Conservation (phyloP, 2,113 vertebrate species). For the Pao palembangensis region DNA sequence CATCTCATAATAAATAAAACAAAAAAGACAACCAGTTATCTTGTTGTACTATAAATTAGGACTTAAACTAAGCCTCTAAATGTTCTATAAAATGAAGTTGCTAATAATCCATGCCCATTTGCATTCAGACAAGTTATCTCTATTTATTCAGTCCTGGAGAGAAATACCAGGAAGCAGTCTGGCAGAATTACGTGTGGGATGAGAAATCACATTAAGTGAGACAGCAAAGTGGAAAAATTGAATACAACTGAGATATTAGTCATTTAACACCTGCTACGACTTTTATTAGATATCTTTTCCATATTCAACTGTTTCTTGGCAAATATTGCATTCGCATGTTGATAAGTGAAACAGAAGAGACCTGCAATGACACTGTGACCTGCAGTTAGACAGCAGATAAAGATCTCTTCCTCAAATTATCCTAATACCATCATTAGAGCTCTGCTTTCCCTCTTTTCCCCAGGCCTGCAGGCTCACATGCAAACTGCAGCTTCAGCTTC, state of each 20-base stretch:
- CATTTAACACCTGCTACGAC: too few relatives aligned
- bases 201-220: background rate
- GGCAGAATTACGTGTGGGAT: background rate
- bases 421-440: constrained; percentile 51
- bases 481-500: constrained; percentile 49
- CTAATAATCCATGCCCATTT: background rate
- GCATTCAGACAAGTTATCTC: constrained; percentile 1
- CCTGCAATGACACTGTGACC: background rate
- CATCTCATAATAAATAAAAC: too few relatives aligned
- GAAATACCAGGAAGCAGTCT: background rate
- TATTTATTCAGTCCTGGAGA: background rate
- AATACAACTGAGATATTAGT: background rate
- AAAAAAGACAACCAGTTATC: too few relatives aligned
- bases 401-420: constrained; percentile 45
- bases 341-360: background rate
- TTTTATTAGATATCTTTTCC: background rate
- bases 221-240: background rate
- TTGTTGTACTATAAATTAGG: too few relatives aligned
- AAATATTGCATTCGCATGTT: background rate
- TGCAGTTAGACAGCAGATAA: constrained; percentile 25
- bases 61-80: too few relatives aligned
- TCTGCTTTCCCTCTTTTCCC: constrained; percentile 16
- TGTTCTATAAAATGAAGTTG: background rate
- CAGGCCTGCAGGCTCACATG: constrained; percentile 26
- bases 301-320: background rate